A percentile compares a stretch with the other conserved stretches of the same genome.
Evolutionary conservation across 2,797 vertebrate genomes (phyloP).

Genomic region (Halcyon smyrnensis): DNA sequence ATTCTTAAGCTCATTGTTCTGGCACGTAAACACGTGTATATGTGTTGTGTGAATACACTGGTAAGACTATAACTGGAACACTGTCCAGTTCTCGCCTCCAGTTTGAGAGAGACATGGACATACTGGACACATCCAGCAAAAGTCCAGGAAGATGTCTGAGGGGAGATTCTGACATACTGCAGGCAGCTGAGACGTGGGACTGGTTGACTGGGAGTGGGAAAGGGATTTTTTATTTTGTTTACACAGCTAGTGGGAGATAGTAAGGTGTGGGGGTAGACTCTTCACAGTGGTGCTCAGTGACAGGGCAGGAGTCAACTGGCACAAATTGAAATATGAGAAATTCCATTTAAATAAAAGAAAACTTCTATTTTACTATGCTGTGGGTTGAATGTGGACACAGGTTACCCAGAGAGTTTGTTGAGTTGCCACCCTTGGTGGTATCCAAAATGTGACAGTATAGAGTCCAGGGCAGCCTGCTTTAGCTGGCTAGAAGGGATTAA

Average conservation of each 20-base stretch:
- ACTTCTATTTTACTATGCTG: rapidly evolving
- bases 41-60: background rate
- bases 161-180: background rate
- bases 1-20: background rate
- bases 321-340: background rate
- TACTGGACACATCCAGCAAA: background rate
- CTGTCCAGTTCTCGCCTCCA: background rate
- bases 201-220: background rate
- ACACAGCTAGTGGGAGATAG: background rate
- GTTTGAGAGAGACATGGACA: background rate
- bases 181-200: background rate
- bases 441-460: background rate
- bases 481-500: background rate
- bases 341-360: background rate
- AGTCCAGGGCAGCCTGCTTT: background rate
- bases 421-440: background rate
- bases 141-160: background rate
- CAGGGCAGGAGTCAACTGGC: background rate
- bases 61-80: background rate
- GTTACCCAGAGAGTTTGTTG: background rate
- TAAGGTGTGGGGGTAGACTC: background rate
- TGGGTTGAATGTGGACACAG: background rate
- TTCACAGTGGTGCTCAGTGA: background rate
- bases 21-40: background rate
- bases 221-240: background rate